These are phyloP conservation scores for Grallaria varia DNA, from an alignment of 2,113 vertebrate species.

Conservation along the genomic window DNA sequence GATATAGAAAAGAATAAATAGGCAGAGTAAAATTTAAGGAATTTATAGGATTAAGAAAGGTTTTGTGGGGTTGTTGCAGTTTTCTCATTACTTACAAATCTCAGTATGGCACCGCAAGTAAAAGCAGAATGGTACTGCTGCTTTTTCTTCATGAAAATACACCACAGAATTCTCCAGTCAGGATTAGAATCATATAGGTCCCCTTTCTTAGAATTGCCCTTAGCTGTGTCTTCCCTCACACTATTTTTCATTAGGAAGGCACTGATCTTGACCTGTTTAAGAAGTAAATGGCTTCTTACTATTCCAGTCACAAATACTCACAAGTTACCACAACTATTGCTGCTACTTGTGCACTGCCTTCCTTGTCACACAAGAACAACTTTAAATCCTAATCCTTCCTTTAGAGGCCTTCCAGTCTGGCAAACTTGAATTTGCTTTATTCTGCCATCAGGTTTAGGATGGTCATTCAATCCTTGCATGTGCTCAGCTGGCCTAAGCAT, in stretches of 20 bases:
- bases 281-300: background rate
- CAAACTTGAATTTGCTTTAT: background rate
- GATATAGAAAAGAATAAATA: background rate
- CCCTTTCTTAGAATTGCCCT: background rate
- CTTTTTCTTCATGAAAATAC: background rate
- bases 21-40: background rate
- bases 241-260: background rate
- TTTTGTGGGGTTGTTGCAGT: background rate
- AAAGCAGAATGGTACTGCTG: background rate
- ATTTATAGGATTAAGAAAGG: background rate
- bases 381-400: background rate
- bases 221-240: background rate
- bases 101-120: background rate
- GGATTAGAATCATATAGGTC: background rate
- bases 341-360: background rate
- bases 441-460: background rate
- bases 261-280: background rate
- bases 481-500: background rate
- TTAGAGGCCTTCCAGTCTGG: background rate
- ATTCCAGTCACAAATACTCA: background rate
- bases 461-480: background rate
- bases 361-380: background rate
- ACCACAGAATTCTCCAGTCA: background rate
- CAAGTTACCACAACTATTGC: background rate
- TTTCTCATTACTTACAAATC: background rate